These are phyloP conservation scores for Petrocephalus zakoni DNA, from an alignment of 2,113 vertebrate genomes.

Conservation along the genomic window DNA sequence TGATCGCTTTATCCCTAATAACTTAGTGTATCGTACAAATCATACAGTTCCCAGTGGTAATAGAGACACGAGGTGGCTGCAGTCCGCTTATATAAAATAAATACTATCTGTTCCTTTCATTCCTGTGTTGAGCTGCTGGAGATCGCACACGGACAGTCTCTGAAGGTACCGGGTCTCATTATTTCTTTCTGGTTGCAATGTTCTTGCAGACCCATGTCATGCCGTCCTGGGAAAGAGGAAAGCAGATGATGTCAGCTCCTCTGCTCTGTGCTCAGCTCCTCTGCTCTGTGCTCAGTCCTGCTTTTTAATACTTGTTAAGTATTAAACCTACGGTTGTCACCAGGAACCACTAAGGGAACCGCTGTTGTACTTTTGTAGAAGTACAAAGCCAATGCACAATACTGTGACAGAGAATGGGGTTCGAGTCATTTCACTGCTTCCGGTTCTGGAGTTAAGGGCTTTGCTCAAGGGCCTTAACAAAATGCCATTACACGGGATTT, in stretches of 20 bases:
- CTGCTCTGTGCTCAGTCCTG: neutral
- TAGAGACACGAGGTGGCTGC: neutral
- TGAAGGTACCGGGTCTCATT: neutral
- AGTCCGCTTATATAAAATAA: slow-evolving; percentile 27
- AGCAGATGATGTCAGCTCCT: neutral
- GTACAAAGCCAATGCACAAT: neutral
- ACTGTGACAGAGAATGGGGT: neutral
- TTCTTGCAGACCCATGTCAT: slow-evolving; percentile 65
- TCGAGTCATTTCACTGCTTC: neutral
- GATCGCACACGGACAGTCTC: neutral
- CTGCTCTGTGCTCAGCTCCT: neutral
- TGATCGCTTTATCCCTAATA: neutral
- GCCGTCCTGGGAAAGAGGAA: slow-evolving; percentile 50
- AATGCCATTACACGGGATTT: neutral
- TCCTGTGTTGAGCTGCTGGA: neutral
- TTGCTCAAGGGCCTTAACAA: neutral
- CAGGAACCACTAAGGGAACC: neutral
- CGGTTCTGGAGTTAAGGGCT: neutral
- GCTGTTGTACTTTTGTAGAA: neutral
- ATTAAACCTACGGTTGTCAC: neutral
- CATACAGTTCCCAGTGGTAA: neutral
- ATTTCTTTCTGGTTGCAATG: slow-evolving; percentile 50
- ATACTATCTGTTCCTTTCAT: slow-evolving; percentile 20
- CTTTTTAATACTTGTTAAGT: neutral
- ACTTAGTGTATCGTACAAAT: neutral